Evolutionary conservation across 2,797 vertebrate species (phyloP).

Genomic region (Phyllotis vaccarum): DNA sequence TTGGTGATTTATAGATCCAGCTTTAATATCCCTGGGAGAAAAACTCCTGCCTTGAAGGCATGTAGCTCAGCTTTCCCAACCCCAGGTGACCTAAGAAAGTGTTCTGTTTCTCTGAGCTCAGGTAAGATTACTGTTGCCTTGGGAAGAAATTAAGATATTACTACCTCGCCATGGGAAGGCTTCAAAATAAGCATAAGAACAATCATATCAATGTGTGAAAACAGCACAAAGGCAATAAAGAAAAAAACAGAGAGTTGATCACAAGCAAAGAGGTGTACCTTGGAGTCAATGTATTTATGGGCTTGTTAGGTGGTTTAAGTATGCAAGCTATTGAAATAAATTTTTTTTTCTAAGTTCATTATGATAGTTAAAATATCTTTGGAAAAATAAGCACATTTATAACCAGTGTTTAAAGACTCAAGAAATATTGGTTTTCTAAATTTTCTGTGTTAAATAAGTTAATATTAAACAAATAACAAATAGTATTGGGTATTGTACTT

Average conservation of each 20-base stretch:
- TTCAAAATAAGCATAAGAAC: neutral
- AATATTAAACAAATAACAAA: neutral
- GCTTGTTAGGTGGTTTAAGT: neutral
- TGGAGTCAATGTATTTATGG: neutral
- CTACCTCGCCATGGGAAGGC: neutral
- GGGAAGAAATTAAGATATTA: neutral
- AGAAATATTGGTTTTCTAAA: conserved; percentile 20
- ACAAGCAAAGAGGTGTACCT: neutral
- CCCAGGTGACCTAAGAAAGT: neutral
- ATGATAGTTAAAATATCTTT: neutral
- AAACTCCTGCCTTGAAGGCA: neutral
- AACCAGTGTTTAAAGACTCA: neutral
- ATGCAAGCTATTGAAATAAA: neutral
- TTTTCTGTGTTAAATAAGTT: conserved; percentile 31
- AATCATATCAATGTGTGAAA: neutral
- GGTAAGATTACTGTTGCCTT: neutral
- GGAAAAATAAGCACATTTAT: neutral
- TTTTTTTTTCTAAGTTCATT: neutral
- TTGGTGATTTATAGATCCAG: neutral
- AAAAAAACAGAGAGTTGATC: conserved; percentile 14
- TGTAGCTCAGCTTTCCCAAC: neutral
- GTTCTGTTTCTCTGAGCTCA: neutral
- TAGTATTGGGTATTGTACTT: neutral
- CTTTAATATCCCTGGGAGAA: neutral
- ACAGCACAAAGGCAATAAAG: neutral